phyloP scores from a whole-genome alignment of 2,797 vertebrate genomes.

The Gallinago solitaria region DNA sequence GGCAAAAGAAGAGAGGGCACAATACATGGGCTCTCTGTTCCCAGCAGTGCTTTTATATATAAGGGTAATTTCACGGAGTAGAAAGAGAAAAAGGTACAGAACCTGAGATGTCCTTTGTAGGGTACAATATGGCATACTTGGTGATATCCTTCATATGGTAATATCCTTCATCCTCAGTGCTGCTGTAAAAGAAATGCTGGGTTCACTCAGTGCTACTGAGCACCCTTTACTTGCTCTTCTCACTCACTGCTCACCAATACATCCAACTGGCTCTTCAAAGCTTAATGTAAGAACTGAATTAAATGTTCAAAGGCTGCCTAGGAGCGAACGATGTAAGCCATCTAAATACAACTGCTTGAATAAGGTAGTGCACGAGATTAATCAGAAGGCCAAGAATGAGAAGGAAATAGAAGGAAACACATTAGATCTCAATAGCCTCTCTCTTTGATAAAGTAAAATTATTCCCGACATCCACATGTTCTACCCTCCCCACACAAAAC shows the following conservation, averaged over 20 bases:
- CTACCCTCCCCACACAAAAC: neutral
- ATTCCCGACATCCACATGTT: accelerated
- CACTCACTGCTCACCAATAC: neutral
- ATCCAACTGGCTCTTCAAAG: neutral
- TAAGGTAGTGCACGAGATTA: accelerated
- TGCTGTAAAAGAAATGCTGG: no score
- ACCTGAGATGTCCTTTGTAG: neutral
- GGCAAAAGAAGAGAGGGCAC: neutral
- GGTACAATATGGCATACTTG: neutral
- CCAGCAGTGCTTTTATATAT: neutral
- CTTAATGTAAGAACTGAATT: neutral
- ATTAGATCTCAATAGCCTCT: accelerated
- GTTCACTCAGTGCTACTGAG: neutral
- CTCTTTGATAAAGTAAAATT: accelerated
- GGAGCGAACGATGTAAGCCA: neutral
- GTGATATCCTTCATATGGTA: neutral
- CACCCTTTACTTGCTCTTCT: neutral
- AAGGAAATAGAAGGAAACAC: accelerated
- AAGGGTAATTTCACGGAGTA: neutral
- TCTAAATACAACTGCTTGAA: accelerated
- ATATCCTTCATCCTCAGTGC: neutral
- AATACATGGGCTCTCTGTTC: neutral
- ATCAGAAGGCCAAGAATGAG: no score
- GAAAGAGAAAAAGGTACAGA: neutral
- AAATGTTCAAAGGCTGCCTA: neutral